phyloP scores from a whole-genome alignment of 2,113 vertebrate species.

The Channa maculata region DNA sequence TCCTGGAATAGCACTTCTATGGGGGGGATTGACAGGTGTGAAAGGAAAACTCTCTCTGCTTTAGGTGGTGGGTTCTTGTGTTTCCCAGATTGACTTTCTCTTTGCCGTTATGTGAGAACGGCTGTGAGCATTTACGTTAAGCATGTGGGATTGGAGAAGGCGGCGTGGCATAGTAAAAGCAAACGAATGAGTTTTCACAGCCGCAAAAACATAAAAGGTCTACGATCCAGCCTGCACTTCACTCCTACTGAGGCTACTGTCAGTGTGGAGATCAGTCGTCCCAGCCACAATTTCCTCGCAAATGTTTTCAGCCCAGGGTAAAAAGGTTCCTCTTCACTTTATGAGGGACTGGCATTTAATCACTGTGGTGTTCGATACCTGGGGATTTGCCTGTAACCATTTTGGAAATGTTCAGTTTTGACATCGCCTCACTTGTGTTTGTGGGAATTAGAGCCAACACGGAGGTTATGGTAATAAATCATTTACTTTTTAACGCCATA shows the following conservation, averaged over 20 bases:
- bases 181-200: not conserved
- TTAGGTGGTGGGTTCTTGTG: not conserved
- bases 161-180: slow-evolving; percentile 7
- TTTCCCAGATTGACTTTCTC: not conserved
- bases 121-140: slow-evolving; percentile 38
- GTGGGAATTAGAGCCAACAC: not conserved
- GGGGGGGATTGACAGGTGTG: not conserved
- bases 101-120: not conserved
- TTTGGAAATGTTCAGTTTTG: not conserved
- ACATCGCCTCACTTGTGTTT: not conserved
- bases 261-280: not conserved
- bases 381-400: slow-evolving; percentile 1
- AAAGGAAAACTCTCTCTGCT: slow-evolving; percentile 3
- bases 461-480: not conserved
- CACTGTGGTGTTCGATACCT: not conserved
- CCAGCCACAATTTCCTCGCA: not conserved
- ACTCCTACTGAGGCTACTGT: not conserved
- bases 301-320: not conserved
- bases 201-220: not conserved
- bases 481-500: slow-evolving; percentile 1
- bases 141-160: not conserved
- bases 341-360: not conserved
- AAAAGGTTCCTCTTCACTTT: not conserved
- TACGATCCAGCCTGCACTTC: not conserved
- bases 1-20: not conserved